Conservation (phyloP, 1,140 invertebrate genomes). For the Aphelenchoides fujianensis region DNA sequence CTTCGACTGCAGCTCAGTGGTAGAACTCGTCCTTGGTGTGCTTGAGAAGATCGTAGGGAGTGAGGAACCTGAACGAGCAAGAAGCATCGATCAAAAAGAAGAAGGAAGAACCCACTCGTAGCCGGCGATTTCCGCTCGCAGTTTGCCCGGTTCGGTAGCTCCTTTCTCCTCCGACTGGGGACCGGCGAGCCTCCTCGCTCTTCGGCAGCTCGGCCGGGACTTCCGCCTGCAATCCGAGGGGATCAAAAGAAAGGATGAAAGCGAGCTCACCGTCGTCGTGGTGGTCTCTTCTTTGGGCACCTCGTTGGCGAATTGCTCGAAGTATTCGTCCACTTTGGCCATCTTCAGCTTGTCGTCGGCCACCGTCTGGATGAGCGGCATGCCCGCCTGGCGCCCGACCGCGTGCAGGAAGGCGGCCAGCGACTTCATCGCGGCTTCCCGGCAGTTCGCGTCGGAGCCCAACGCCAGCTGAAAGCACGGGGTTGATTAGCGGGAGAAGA, state of each 20-base stretch:
- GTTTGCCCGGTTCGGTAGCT: neutral
- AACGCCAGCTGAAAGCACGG: constrained; percentile 34
- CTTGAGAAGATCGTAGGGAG: constrained; percentile 85
- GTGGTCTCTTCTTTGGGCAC: neutral
- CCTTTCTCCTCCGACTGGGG: too few relatives aligned
- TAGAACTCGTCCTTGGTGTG: constrained; percentile 92
- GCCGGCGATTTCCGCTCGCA: neutral
- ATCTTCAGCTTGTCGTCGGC: constrained; percentile 78
- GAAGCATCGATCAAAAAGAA: too few relatives aligned
- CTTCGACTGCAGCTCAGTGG: constrained; percentile 78
- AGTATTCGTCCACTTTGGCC: constrained; percentile 70
- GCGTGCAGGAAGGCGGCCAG: constrained; percentile 88
- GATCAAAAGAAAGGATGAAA: constrained; percentile 68
- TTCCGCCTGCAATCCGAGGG: constrained; percentile 71
- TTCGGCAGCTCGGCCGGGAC: too few relatives aligned
- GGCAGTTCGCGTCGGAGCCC: constrained; percentile 60
- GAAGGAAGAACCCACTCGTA: neutral
- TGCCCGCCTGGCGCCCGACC: constrained; percentile 84
- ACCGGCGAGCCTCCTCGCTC: too few relatives aligned
- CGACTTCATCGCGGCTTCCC: constrained; percentile 71
- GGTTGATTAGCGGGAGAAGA: constrained; percentile 9
- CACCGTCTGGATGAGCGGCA: constrained; percentile 79
- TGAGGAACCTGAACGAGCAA: constrained; percentile 69
- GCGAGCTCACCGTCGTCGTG: neutral
- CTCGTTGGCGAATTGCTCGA: constrained; percentile 10